Evolutionary conservation across 2,113 vertebrate genomes (phyloP), one percentile per base, ranked within the genome.

Genomic region (Pelvicachromis taeniatus): DNA sequence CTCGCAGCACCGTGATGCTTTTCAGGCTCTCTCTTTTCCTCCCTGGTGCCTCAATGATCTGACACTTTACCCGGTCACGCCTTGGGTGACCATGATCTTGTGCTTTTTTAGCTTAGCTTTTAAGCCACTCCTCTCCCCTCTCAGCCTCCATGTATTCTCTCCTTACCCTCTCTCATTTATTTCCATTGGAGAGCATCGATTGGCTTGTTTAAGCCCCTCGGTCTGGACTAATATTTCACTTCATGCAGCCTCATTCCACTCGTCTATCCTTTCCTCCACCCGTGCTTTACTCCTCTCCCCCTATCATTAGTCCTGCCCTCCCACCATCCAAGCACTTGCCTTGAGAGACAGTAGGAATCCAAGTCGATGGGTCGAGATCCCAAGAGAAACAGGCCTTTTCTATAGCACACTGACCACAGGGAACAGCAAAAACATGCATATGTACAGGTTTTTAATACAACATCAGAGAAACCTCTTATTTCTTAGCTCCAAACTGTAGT

Each of bases 211-310:
- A 87, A 92, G 84, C 78, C 79, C 58, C 77, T 82, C 9, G 13
- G 84, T 77, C 55, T 75, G 86, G 77, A 91, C 88, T 91, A 86
- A 95, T 92, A 92, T 92, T 93, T 95, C 93, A 92, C 85, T 91
- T 61, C 48, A 77, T 84, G 84, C 23, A 63, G 82, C 86, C 53
- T 75, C 35, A 31, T 73, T 89, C 19, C 42, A 63, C 78, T 86
- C 19, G 12, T 85, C 83, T 77, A 81, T 68, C 50, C 65, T 61
- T 87, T 52, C 40, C 53, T 81, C 52, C 26, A 42, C 78, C 23
- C 82, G 78, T 92, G 45, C 85, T 75, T 58, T 29, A 7, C 87
- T 89, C 35, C 75, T 80, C 86, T 85, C 80, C n/a, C 55, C 81
- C 42, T n/a, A n/a, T 83, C 84, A 93, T 93, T 89, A 88, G 82